Percentiles rank a stretch among this genome's conserved stretches.
These are phyloP conservation scores for Amiota minor DNA, from an alignment of 2,888 invertebrate species.

Conservation along the genomic window DNA sequence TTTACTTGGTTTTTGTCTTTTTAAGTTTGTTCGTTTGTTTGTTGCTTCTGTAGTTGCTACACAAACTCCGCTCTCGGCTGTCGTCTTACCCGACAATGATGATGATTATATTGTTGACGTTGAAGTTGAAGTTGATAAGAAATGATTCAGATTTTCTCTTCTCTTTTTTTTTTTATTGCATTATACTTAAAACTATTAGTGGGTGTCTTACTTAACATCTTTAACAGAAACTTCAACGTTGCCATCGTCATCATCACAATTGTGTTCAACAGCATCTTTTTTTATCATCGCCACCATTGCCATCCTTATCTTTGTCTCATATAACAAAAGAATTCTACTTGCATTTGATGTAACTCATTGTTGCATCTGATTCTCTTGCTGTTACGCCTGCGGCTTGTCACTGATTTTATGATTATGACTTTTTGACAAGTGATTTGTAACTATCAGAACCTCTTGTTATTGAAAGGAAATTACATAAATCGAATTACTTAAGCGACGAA, in stretches of 20 bases:
- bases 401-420: conserved; percentile 45
- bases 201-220: conserved; percentile 30
- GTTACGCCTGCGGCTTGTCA: conserved; percentile 5
- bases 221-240: conserved; percentile 23
- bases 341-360: no score
- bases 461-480: not conserved
- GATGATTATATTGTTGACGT: conserved; percentile 65
- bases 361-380: not conserved
- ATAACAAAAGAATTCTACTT: no score
- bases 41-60: conserved; percentile 16
- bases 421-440: conserved; percentile 51
- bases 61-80: conserved; percentile 11
- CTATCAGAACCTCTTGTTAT: not conserved
- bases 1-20: not conserved
- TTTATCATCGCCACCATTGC: no score
- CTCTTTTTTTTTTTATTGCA: conserved; percentile 54
- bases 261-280: no score
- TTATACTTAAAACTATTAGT: conserved; percentile 69
- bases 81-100: conserved; percentile 41
- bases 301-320: no score
- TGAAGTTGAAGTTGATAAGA: conserved; percentile 66
- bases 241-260: conserved; percentile 59
- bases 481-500: not conserved
- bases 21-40: not conserved
- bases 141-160: conserved; percentile 65